These are phyloP conservation scores for Dolichopus griseipennis DNA, from an alignment of 2,888 invertebrate species.

Conservation along the genomic window DNA sequence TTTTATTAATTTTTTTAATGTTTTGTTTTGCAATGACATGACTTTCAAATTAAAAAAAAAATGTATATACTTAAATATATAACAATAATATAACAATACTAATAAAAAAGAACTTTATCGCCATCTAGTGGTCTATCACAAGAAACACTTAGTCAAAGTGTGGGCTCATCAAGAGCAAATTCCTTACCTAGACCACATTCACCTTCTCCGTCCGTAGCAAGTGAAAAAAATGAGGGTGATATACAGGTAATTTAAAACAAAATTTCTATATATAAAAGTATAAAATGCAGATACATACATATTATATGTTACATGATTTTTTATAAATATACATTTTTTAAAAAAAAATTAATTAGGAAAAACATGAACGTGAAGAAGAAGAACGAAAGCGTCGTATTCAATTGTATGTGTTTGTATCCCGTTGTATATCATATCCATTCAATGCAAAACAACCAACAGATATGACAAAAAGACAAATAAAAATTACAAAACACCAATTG, in stretches of 20 bases:
- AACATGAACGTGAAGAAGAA: constrained; percentile 92
- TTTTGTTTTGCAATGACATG: too few species aligned
- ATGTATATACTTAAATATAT: constrained; percentile 18
- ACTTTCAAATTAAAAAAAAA: constrained; percentile 2
- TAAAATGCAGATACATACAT: not conserved
- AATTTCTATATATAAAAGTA: not conserved
- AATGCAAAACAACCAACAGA: constrained; percentile 99
- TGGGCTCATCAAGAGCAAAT: constrained; percentile 53
- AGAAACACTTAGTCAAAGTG: constrained; percentile 53
- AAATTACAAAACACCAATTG: constrained; percentile 91
- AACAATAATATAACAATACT: constrained; percentile 22
- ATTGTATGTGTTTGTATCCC: constrained; percentile 94
- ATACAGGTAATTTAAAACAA: constrained; percentile 51
- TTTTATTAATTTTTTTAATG: too few species aligned
- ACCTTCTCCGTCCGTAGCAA: constrained; percentile 84
- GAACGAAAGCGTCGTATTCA: constrained; percentile 91
- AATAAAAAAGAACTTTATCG: constrained; percentile 46
- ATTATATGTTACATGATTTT: not conserved
- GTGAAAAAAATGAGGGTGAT: constrained; percentile 79
- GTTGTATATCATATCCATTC: constrained; percentile 97
- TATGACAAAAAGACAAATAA: constrained; percentile 90
- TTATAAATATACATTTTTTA: not conserved
- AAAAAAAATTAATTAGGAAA: constrained; percentile 51
- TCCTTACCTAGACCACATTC: constrained; percentile 72
- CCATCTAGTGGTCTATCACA: constrained; percentile 53